These are phyloP conservation scores for Cremastinae sp. DNA, from an alignment of 2,888 invertebrate genomes.

Conservation along the genomic window DNA sequence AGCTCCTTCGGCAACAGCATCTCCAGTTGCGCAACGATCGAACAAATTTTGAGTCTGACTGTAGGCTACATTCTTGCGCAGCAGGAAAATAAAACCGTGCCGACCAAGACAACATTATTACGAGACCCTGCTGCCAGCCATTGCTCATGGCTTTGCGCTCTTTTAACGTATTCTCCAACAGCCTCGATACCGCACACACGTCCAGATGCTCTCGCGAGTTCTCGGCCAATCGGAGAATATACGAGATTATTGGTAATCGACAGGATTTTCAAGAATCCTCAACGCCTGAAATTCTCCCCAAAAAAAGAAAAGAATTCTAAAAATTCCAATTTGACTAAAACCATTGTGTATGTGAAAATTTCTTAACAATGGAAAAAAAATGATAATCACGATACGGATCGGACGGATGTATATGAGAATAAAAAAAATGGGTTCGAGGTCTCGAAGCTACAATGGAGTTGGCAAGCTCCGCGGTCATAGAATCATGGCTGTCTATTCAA, in stretches of 20 bases:
- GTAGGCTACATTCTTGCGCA: slow-evolving; percentile 80
- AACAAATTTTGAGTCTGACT: slow-evolving; percentile 78
- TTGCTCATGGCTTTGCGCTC: slow-evolving; percentile 78
- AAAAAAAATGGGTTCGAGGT: slow-evolving; percentile 74
- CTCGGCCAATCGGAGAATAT: slow-evolving; percentile 11
- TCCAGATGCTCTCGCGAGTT: slow-evolving; percentile 25
- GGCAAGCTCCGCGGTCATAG: slow-evolving; percentile 79
- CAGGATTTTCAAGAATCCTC: neutral
- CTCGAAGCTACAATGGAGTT: slow-evolving; percentile 78
- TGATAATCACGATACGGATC: slow-evolving; percentile 24
- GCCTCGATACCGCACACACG: slow-evolving; percentile 12
- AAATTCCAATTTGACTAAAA: neutral
- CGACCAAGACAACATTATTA: slow-evolving; percentile 80
- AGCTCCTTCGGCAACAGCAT: slow-evolving; percentile 42
- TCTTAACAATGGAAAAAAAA: neutral
- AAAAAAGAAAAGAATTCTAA: neutral
- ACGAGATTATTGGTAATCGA: neutral
- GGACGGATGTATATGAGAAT: slow-evolving; percentile 70
- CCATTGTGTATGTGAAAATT: neutral
- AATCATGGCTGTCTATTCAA: slow-evolving; percentile 80
- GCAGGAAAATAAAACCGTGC: slow-evolving; percentile 78
- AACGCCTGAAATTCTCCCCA: neutral
- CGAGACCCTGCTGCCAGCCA: slow-evolving; percentile 77
- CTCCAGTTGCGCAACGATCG: slow-evolving; percentile 75
- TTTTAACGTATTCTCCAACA: slow-evolving; percentile 71